phyloP scores from a whole-genome alignment of 2,113 vertebrate species.

The Hypomesus transpacificus region DNA sequence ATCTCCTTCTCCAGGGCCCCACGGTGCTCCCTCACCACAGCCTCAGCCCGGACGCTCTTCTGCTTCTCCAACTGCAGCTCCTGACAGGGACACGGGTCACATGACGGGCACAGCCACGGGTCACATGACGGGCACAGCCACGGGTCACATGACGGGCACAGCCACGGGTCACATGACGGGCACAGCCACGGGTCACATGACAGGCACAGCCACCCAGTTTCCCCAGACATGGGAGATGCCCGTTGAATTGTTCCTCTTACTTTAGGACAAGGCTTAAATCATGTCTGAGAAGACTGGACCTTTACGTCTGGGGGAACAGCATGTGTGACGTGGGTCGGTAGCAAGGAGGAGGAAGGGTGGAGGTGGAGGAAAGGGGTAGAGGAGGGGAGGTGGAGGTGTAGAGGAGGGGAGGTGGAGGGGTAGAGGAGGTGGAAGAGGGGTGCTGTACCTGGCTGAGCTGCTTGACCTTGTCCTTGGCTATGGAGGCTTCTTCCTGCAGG shows the following conservation, averaged over 20 bases:
- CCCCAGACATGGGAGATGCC: too few relatives aligned
- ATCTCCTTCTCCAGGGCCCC: slow-evolving; percentile 87
- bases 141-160: not conserved
- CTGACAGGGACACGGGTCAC: slow-evolving; percentile 56
- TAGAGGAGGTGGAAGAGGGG: not conserved
- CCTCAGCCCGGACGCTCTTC: slow-evolving; percentile 78
- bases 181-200: not conserved
- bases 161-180: too few relatives aligned
- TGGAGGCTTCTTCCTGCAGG: slow-evolving; percentile 83
- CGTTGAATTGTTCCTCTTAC: too few relatives aligned
- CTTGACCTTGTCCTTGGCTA: slow-evolving; percentile 91
- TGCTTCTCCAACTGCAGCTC: slow-evolving; percentile 93
- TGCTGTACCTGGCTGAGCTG: slow-evolving; percentile 83
- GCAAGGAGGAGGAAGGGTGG: not conserved
- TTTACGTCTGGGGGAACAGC: not conserved
- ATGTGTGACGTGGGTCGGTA: not conserved
- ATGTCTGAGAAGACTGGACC: too few relatives aligned
- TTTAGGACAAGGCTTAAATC: too few relatives aligned
- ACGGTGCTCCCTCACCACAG: slow-evolving; percentile 86
- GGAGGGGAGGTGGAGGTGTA: not conserved
- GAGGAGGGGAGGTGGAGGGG: not conserved
- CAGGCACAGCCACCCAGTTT: not conserved
- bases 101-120: slow-evolving; percentile 7
- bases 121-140: not conserved
- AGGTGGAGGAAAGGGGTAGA: not conserved